These are phyloP conservation scores for Xiphorhynchus erythropygius DNA, from an alignment of 2,797 vertebrate genomes.

Conservation along the genomic window DNA sequence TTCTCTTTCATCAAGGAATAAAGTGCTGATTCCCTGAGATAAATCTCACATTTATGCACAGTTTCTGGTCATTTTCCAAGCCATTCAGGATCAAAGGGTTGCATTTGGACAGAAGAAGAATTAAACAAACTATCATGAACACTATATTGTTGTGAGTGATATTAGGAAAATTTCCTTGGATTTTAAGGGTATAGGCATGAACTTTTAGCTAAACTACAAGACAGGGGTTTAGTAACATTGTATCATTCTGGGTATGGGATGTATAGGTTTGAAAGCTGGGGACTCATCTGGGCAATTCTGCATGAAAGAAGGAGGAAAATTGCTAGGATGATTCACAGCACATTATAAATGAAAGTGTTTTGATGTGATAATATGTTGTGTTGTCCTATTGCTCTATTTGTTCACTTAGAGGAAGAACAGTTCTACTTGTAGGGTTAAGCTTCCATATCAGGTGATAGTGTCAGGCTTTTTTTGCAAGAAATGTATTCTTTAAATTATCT, in stretches of 20 bases:
- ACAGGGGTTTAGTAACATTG: not conserved
- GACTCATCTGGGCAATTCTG: not conserved
- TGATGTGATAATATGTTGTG: not conserved
- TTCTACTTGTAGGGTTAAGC: not conserved
- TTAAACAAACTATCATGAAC: not conserved
- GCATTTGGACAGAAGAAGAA: not conserved
- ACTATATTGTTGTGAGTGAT: not conserved
- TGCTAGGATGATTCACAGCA: not conserved
- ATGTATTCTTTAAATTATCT: not conserved
- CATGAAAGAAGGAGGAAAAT: not conserved
- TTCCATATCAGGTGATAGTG: not conserved
- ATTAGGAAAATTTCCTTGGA: not conserved
- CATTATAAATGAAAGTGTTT: not conserved
- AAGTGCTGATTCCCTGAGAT: not conserved
- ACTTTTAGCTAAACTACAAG: not conserved
- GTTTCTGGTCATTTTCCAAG: not conserved
- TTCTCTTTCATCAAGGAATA: not conserved
- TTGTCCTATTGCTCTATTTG: not conserved
- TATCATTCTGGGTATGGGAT: not conserved
- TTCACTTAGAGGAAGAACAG: not conserved
- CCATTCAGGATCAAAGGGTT: not conserved
- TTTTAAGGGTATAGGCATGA: not conserved
- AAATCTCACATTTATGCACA: not conserved
- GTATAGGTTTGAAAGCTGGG: not conserved
- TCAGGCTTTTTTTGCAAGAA: not conserved